phyloP scores from a whole-genome alignment of 2,797 vertebrate genomes.

The Betta splendens region DNA sequence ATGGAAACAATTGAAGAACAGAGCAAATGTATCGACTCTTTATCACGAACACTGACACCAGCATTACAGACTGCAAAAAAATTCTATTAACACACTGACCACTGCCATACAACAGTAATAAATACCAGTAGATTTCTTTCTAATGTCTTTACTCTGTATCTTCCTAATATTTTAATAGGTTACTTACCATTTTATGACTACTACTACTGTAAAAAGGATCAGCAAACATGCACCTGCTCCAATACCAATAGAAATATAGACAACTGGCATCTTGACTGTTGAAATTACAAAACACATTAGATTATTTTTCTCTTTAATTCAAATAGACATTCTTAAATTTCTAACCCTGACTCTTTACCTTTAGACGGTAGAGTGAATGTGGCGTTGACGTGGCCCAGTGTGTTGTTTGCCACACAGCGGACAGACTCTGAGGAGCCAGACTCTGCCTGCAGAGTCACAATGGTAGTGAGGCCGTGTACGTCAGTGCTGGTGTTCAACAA shows the following conservation, averaged over 20 bases:
- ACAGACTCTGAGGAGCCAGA: slow-evolving; percentile 38
- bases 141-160: no score
- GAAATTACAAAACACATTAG: slow-evolving; percentile 25
- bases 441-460: slow-evolving; percentile 36
- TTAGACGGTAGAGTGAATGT: slow-evolving; percentile 39
- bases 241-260: slow-evolving; percentile 33
- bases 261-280: slow-evolving; percentile 48
- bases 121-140: no score
- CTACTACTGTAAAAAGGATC: slow-evolving; percentile 39
- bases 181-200: slow-evolving; percentile 30
- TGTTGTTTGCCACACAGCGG: slow-evolving; percentile 72
- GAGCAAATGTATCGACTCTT: no score
- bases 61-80: no score
- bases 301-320: no score
- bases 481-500: slow-evolving; percentile 40
- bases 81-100: no score
- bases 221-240: slow-evolving; percentile 40
- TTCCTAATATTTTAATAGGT: no score
- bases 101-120: no score
- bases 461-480: slow-evolving; percentile 43
- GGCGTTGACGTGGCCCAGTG: slow-evolving; percentile 40
- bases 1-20: background rate
- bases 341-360: slow-evolving; percentile 40
- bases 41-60: no score
- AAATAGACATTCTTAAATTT: no score